Evolutionary conservation across 2,888 invertebrate genomes (phyloP), one percentile per base, ranked within the genome.

Genomic region (Luffia ferchaultella): DNA sequence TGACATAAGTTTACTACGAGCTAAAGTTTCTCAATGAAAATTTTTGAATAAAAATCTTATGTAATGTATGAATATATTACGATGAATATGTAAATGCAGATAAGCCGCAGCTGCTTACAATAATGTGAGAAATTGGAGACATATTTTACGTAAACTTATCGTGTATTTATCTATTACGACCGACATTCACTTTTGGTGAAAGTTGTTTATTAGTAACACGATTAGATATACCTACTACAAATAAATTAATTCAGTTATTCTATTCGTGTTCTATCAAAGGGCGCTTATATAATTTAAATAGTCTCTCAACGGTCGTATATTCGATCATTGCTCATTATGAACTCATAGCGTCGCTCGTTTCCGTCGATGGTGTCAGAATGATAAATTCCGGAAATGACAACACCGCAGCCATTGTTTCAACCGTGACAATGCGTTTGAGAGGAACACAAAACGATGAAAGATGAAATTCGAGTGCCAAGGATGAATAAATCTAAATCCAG

Each of bases 361-460:
- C 82, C 82, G 80, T 65, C 63, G 78, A 80, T 82, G 82, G 78
- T 72, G 78, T 68, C 73, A 72, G 82, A 78, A 79, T 82, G 71
- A 80, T 77, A 75, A 78, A 76, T 71, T 73, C 76, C 75, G 78
- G 78, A 80, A 77, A 77, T 74, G 76, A 73, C 74, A 68, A 67
- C 63, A 68, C 71, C 62, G 62, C 58, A 58, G 64, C 80, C 65
- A 82, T 83, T 83, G 82, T 82, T 75, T 77, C 68, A 75, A 65
- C 63, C 61, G 59, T 62, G 73, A 82, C 80, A 80, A 82, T 82
- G 72, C 68, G 68, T 61, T 63, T 62, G 30, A 68, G 71, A 71
- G 70, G 62, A 61, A 78, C 74, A 78, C 78, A 77, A 3, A 12
- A 12, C 30, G 30, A 30, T 30, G 30, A 30, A 30, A 75, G 74